These are phyloP conservation scores for Epiblema foenella DNA, from an alignment of 2,888 invertebrate genomes.

Conservation along the genomic window DNA sequence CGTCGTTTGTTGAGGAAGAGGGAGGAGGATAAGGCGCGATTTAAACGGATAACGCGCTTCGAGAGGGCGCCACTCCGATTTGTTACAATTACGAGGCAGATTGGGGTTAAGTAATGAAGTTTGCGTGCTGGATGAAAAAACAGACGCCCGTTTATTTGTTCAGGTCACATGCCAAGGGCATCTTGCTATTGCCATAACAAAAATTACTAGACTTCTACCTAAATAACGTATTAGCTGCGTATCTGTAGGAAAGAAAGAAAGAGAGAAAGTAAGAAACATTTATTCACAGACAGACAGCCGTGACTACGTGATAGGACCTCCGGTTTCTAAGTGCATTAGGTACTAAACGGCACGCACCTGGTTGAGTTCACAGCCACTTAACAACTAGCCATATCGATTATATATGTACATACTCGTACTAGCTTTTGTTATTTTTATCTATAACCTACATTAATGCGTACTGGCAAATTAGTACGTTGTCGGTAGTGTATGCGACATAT, in stretches of 20 bases:
- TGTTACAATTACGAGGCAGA: slow-evolving; percentile 69
- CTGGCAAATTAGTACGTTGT: too few relatives aligned
- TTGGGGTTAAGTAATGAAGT: slow-evolving; percentile 35
- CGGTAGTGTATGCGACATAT: too few relatives aligned
- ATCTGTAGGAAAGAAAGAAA: too few relatives aligned
- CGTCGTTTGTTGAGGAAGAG: slow-evolving; percentile 2
- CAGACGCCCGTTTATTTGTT: slow-evolving; percentile 21
- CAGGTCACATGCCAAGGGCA: slow-evolving; percentile 4
- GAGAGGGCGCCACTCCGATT: slow-evolving; percentile 64
- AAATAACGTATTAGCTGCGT: too few relatives aligned
- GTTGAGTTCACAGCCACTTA: neutral
- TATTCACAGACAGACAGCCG: too few relatives aligned
- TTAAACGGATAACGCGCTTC: slow-evolving; percentile 69
- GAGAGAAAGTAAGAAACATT: too few relatives aligned
- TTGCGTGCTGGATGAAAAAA: slow-evolving; percentile 21
- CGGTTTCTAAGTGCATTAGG: neutral
- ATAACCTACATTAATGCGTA: too few relatives aligned
- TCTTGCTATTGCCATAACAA: neutral
- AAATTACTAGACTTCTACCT: too few relatives aligned
- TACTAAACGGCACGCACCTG: too few relatives aligned
- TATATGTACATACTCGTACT: neutral
- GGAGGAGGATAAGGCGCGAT: slow-evolving; percentile 68
- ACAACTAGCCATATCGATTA: neutral
- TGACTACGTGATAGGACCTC: too few relatives aligned
- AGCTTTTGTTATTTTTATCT: too few relatives aligned